Base-by-base conservation (phyloP, 1,140 invertebrate genomes). In the Neuroterus valhalla region DNA sequence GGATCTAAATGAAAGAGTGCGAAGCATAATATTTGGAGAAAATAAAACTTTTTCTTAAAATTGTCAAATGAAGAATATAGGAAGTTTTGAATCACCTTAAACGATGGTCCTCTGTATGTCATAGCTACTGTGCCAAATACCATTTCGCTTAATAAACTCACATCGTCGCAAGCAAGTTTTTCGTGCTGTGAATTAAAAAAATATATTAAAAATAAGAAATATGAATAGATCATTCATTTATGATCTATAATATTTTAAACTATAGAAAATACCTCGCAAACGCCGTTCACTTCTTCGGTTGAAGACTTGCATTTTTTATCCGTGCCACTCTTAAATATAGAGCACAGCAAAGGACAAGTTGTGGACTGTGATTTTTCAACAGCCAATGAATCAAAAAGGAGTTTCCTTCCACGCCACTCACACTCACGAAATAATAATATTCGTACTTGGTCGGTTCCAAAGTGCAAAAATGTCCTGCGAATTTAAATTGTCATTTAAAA, bases 111-210 rank as follows among this genome's bases (percentile, higher is more conserved):
- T 82, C 93, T 93, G 88, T 94, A 96, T 74, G 95, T 95, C 93
- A 97, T 95, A 0, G 95, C 94, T 38, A 96, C 95, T 3, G 95
- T 94, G 3, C 96, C 96, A 87, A 97, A 97, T 80, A 97, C 94
- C 94, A 97, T 96, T 92, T 97, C 96, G 78, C 95, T 94, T 78
- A 97, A 89, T 43, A 93, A 90, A 72, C 92, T 93, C 15, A 94
- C 92, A 88, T 97, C 96, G 55, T 93, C 90, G 77, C 92, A 88
- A n/a, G 90, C 78, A 19, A 82, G 76, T 50, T 83, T 88, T 50
- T 78, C 81, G 50, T 78, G 79, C 82, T 85, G 10, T 10, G 31
- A 38, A 38, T 8, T 8, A 38, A 38, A 38, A 38, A 38, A n/a
- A n/a, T n/a, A n/a, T n/a, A n/a, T n/a, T n/a, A n/a, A n/a, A n/a